phyloP scores from a whole-genome alignment of 2,797 vertebrate species.

The Gephyroberyx darwinii region DNA sequence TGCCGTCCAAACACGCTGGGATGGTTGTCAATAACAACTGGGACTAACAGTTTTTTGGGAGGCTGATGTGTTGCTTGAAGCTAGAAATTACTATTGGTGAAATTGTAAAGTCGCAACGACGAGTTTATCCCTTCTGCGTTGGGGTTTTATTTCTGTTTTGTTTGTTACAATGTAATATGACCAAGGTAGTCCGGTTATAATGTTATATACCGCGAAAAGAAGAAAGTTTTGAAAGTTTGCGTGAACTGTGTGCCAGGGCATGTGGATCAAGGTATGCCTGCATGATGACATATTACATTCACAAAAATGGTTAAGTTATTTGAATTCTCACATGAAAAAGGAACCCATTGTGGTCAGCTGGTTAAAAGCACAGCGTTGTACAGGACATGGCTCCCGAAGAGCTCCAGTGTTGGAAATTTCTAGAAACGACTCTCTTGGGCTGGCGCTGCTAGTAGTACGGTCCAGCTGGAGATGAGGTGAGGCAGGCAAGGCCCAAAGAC shows the following conservation, averaged over 20 bases:
- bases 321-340: too few relatives aligned
- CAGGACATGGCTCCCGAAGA: background rate
- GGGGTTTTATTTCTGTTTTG: background rate
- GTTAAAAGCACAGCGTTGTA: too few relatives aligned
- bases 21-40: slow-evolving; percentile 38
- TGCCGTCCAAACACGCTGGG: slow-evolving; percentile 54
- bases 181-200: background rate
- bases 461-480: slow-evolving; percentile 38
- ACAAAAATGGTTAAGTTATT: background rate
- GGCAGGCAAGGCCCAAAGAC: background rate
- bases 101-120: background rate
- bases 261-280: background rate
- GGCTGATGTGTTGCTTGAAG: background rate
- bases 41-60: slow-evolving; percentile 29
- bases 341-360: too few relatives aligned
- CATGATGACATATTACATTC: background rate
- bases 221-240: slow-evolving; percentile 61
- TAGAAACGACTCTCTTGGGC: slow-evolving; percentile 56
- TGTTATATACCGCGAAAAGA: slow-evolving; percentile 1
- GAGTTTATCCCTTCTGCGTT: fast-evolving
- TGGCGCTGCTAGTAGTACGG: slow-evolving; percentile 51
- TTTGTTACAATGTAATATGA: background rate
- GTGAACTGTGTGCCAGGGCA: slow-evolving; percentile 34
- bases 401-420: slow-evolving; percentile 48
- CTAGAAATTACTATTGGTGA: background rate